Conservation (phyloP, 2,113 vertebrate genomes). For the Ptychochromis oligacanthus region DNA sequence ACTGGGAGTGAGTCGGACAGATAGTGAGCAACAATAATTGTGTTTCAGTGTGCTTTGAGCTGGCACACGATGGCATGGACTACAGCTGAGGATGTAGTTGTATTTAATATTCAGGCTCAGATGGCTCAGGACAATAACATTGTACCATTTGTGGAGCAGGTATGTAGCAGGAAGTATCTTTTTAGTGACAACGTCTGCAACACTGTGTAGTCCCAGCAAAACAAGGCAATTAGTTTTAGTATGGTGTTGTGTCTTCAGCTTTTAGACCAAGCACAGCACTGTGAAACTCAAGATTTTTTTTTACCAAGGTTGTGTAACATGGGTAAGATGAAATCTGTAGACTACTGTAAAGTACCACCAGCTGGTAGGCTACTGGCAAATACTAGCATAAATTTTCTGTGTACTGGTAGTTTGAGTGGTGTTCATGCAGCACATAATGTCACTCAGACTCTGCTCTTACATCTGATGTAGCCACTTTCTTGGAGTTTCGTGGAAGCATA, state of each 20-base stretch:
- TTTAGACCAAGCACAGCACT: neutral
- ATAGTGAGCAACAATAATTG: too few relatives aligned
- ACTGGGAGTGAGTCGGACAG: too few relatives aligned
- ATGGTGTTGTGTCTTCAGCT: neutral
- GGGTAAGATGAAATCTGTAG: neutral
- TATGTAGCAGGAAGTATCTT: neutral
- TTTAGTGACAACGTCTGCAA: too few relatives aligned
- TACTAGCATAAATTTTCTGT: neutral
- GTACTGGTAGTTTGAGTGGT: neutral
- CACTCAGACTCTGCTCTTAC: neutral
- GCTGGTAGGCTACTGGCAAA: neutral
- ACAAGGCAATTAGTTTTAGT: too few relatives aligned
- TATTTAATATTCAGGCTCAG: too few relatives aligned
- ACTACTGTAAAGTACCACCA: neutral
- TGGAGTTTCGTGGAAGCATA: neutral
- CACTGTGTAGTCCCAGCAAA: neutral
- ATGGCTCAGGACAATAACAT: too few relatives aligned
- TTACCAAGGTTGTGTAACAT: neutral
- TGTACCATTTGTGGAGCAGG: neutral
- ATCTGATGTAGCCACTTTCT: neutral
- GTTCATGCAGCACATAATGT: neutral
- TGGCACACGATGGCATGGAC: too few relatives aligned
- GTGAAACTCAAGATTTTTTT: neutral
- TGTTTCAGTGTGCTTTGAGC: too few relatives aligned
- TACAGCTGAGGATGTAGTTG: too few relatives aligned